Evolutionary conservation across 2,797 vertebrate species (phyloP).

Genomic region (Pseudocheirus occidentalis): DNA sequence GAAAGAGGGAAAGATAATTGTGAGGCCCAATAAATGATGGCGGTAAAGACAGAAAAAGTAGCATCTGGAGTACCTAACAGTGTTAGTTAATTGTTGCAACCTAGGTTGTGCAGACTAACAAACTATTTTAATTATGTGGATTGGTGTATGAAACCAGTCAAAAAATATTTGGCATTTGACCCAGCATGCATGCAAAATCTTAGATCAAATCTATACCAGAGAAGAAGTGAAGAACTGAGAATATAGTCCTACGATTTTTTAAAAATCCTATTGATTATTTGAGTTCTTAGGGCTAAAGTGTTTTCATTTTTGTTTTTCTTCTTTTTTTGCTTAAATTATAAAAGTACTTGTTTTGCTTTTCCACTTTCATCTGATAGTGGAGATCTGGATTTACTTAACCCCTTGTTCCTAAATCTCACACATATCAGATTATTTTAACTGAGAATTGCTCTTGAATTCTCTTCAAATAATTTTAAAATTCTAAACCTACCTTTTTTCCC

Average conservation of each 20-base stretch:
- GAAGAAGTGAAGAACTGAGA: neutral
- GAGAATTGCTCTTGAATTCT: neutral
- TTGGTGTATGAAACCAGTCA: neutral
- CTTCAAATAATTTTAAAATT: neutral
- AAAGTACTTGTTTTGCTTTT: neutral
- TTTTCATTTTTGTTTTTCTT: neutral
- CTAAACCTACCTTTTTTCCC: neutral
- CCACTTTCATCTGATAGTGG: neutral
- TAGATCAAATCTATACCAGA: neutral
- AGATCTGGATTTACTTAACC: neutral
- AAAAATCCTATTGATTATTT: neutral
- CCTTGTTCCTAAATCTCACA: neutral
- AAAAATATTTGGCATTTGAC: neutral
- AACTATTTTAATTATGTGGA: neutral
- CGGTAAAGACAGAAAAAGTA: neutral
- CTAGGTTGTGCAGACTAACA: neutral
- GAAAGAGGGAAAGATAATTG: neutral
- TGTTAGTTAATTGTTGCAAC: neutral
- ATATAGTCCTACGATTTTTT: neutral
- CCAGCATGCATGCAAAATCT: rapidly evolving
- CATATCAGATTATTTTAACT: neutral
- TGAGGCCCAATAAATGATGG: neutral
- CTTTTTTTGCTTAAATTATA: neutral
- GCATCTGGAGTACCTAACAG: neutral
- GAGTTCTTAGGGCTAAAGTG: neutral